These are phyloP conservation scores for Gastracanthus pulcherrimus DNA, from an alignment of 2,888 invertebrate genomes.

Conservation along the genomic window DNA sequence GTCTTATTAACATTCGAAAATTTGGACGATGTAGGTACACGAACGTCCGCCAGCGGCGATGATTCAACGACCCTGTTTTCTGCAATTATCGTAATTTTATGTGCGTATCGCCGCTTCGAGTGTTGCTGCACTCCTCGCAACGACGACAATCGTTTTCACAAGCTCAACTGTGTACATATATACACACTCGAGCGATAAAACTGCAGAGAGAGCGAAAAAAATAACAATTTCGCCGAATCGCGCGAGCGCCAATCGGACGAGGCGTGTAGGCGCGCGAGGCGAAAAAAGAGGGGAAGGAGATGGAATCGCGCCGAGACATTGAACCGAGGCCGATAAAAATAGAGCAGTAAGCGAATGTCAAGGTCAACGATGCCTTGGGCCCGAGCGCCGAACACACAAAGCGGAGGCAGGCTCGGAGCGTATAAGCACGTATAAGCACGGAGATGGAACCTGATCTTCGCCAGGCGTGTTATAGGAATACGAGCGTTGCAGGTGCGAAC, in stretches of 20 bases:
- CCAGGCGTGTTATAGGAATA: not conserved
- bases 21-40: conserved; percentile 1
- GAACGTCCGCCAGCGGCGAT: not conserved
- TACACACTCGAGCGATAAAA: conserved; percentile 3
- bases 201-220: conserved; percentile 4
- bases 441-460: conserved; percentile 26
- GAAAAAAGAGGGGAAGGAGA: conserved; percentile 23
- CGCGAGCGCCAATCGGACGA: conserved; percentile 18
- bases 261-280: not conserved
- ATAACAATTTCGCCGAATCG: conserved; percentile 53
- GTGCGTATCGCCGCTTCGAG: not conserved
- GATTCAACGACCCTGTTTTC: not conserved
- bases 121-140: too few relatives aligned
- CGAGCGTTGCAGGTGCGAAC: conserved; percentile 40
- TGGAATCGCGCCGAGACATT: conserved; percentile 52
- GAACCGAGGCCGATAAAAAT: conserved; percentile 58
- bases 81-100: conserved; percentile 32
- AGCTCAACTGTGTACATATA: not conserved
- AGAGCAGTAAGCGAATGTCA: conserved; percentile 58
- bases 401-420: not conserved
- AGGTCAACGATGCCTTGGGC: conserved; percentile 51
- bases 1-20: not conserved
- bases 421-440: not conserved
- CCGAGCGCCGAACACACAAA: conserved; percentile 2
- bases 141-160: not conserved